Conservation (phyloP, 1,140 invertebrate genomes). For the Babylonia areolata region DNA sequence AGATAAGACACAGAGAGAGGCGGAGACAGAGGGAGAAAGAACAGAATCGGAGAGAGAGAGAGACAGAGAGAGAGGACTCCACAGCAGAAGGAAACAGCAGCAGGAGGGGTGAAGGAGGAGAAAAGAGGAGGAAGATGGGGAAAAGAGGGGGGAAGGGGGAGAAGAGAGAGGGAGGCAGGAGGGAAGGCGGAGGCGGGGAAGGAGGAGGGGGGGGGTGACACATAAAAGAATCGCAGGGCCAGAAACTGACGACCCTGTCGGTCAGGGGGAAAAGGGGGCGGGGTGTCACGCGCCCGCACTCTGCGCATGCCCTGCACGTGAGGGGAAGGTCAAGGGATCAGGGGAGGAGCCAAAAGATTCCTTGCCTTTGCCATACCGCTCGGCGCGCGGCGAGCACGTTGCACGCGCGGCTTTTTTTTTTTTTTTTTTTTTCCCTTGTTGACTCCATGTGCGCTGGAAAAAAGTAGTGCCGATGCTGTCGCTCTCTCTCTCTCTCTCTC, state of each 20-base stretch:
- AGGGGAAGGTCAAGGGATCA: neutral
- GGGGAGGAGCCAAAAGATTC: neutral
- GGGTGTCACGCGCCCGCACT: neutral
- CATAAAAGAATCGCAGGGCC: neutral
- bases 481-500: neutral
- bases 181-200: neutral
- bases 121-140: neutral
- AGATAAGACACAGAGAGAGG: no score
- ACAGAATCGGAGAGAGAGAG: neutral
- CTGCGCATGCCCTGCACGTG: neutral
- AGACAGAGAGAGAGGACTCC: neutral
- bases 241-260: neutral
- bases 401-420: neutral
- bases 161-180: neutral
- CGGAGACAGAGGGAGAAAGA: neutral
- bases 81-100: neutral
- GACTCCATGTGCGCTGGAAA: conserved; percentile 3
- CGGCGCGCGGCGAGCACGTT: neutral
- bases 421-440: neutral
- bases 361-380: neutral
- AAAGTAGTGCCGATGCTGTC: neutral
- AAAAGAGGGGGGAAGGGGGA: neutral
- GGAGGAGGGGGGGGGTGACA: neutral
- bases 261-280: neutral
- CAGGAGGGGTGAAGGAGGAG: neutral